Evolutionary conservation across 2,113 vertebrate genomes (phyloP), one percentile per base, ranked within the genome.

Genomic region (Notiomystis cincta): DNA sequence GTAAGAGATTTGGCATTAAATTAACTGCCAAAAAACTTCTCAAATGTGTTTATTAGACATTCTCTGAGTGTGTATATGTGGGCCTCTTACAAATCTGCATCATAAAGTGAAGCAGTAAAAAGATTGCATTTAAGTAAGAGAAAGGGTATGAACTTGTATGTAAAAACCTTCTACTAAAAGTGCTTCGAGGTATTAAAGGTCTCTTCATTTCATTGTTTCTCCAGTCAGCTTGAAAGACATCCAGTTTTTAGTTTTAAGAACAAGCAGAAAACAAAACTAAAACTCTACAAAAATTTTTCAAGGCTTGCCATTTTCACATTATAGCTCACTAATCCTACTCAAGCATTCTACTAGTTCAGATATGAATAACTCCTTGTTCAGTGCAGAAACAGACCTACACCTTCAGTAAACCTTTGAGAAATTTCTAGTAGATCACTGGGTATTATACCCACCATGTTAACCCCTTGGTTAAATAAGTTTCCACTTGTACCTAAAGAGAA

Each of bases 291-390:
- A 82, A 81, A 35, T 21, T 18, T 69, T 82, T 93, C 54, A 83
- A 92, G 93, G 58, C 35, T 56, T 73, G 47, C 79, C 35, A 48
- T 94, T 90, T 90, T 67, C 48, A 82, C 51, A 44, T 80, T 80
- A 82, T 19, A 95, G 44, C 60, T 92, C 71, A 48, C 37, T 93
- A 95, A 83, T 73, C 69, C 76, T 88, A 72, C 56, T 80, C 21
- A 60, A 86, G 60, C 67, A 53, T 84, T 97, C 76, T 87, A 31
- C 71, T 92, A 67, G 40, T 89, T 95, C 82, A 87, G 79, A 28
- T 56, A 77, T 44, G 22, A 91, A 47, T 66, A 77, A 70, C 30
- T 82, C 70, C 67, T 93, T 86, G 76, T 81, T 89, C 50, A 44
- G 40, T 75, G 67, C 51, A 89, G 76, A 90, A 93, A 77, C 11